phyloP scores from a whole-genome alignment of 2,113 vertebrate species.

The Aegotheles bennettii region DNA sequence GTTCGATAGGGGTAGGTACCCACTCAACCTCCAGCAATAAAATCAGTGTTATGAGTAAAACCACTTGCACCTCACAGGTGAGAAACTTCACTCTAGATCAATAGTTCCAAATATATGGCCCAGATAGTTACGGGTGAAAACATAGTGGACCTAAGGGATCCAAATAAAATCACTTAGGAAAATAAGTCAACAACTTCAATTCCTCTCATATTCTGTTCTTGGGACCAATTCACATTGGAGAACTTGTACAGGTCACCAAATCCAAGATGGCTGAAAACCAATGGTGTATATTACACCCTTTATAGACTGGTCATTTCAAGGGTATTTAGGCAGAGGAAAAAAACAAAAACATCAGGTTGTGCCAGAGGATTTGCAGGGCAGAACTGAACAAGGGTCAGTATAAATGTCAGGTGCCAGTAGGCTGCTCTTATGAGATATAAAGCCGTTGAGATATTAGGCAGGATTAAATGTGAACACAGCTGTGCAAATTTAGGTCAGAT shows the following conservation, averaged over 20 bases:
- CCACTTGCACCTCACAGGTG: background rate
- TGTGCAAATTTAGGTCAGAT: slow-evolving; percentile 50
- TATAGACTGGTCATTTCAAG: background rate
- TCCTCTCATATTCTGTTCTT: background rate
- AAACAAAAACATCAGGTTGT: background rate
- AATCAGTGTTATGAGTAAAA: background rate
- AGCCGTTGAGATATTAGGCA: slow-evolving; percentile 20
- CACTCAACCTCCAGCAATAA: background rate
- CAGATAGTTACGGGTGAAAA: background rate
- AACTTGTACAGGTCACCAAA: background rate
- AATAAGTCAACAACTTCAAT: background rate
- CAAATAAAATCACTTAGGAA: background rate
- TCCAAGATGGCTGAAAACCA: background rate
- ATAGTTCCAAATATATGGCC: background rate
- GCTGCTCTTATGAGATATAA: background rate
- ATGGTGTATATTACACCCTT: background rate
- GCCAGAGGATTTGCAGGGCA: background rate
- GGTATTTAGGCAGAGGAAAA: background rate
- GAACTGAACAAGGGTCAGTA: background rate
- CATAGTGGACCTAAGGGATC: background rate
- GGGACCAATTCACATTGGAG: background rate
- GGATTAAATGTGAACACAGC: slow-evolving; percentile 56
- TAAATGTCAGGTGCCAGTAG: slow-evolving; percentile 28
- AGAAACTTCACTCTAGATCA: background rate
- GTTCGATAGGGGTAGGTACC: background rate